Conservation (phyloP, 2,797 vertebrate species). For the Atherinosoma microstoma region DNA sequence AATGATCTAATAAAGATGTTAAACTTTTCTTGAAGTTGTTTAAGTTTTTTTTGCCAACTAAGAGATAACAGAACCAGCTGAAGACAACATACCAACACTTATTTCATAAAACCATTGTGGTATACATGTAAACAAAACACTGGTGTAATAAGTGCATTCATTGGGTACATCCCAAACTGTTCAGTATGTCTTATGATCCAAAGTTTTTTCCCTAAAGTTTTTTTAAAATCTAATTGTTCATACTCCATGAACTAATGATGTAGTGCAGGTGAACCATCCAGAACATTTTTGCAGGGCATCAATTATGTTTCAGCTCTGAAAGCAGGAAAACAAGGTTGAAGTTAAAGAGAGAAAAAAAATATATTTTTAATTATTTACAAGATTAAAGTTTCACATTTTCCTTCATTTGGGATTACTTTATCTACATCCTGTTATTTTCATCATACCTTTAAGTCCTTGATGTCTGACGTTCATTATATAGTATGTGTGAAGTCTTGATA, state of each 20-base stretch:
- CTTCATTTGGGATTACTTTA: background rate
- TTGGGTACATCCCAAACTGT: background rate
- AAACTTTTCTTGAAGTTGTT: background rate
- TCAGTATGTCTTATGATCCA: no score
- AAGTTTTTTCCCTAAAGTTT: no score
- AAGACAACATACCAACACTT: background rate
- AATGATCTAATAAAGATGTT: conserved; percentile 10
- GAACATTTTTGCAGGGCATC: background rate
- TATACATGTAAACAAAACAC: no score
- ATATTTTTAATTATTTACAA: no score
- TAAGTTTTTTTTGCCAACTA: background rate
- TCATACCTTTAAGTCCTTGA: background rate
- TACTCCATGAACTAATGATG: no score
- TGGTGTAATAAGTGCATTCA: background rate
- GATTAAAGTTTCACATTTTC: background rate
- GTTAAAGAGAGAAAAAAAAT: background rate
- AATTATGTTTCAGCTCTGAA: background rate
- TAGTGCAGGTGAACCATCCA: background rate
- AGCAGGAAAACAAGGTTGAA: background rate
- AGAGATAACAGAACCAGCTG: background rate
- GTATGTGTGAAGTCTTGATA: background rate
- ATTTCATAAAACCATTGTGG: background rate
- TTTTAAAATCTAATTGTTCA: no score
- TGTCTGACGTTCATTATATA: background rate
- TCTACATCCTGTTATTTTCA: background rate